Base-by-base conservation (phyloP, 2,797 vertebrate species). In the Micropoecilia bifurca region DNA sequence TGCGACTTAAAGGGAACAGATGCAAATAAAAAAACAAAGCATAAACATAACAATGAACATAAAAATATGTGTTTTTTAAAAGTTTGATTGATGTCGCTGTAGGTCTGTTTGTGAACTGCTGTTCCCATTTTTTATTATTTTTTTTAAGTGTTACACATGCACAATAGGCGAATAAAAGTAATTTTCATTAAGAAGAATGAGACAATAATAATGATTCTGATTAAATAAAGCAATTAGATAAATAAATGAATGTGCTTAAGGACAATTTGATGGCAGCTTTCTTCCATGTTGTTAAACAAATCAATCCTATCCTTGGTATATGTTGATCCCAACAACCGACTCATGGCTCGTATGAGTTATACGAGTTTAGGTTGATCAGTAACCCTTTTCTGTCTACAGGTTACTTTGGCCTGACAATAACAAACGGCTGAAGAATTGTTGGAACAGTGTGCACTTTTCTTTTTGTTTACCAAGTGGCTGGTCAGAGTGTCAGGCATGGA, bases 381-480 rank as follows among this genome's bases (percentile, higher is more conserved):
- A 90, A 89, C 90, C 91, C 90, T 74, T 92, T 91, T 91, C 71
- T 84, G 80, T 90, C 84, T 78, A 84, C 92, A 89, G 88, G 89
- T 68, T 14, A 10, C 88, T 59, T 89, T 85, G 90, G 86, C 89
- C 77, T 81, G 85, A 85, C 84, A 82, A 85, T 85, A 81, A 88
- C 90, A 90, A 89, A 87, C 90, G 84, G 85, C 81, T 80, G 86
- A 82, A 81, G 91, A 92, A 88, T 84, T 77, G 87, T 88, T 77
- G 30, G 30, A 88, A 81, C 55, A 73, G 30, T 73, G 74, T 68
- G 82, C 33, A 82, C 72, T 81, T 48, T 39, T 80, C 28, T 4
- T 63, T 87, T 81, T 82, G 76, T 87, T 87, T 90, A 81, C 78
- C 75, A 76, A 69, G 73, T 83, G 82, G 79, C 69, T 74, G 79